Conservation (phyloP, 2,888 invertebrate genomes). For the Notocelia uddmanniana region DNA sequence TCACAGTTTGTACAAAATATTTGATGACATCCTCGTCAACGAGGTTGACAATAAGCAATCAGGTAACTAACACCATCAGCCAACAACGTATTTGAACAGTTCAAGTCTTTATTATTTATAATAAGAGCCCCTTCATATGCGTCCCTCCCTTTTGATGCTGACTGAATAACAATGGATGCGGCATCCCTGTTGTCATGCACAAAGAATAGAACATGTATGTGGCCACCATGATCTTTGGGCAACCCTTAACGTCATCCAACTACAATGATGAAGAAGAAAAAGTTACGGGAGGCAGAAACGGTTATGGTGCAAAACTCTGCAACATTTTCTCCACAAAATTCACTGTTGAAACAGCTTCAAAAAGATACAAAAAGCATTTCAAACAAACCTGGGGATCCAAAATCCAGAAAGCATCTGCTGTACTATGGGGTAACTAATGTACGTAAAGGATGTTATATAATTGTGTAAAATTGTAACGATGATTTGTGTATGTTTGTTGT, state of each 20-base stretch:
- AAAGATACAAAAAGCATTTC: conserved; percentile 94
- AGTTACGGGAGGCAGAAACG: conserved; percentile 98
- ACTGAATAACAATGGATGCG: conserved; percentile 98
- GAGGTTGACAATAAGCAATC: conserved; percentile 98
- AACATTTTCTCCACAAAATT: conserved; percentile 99
- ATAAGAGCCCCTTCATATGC: too few species aligned
- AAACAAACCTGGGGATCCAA: conserved; percentile 99
- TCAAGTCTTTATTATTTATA: too few species aligned
- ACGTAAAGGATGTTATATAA: too few species aligned
- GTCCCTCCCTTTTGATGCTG: too few species aligned
- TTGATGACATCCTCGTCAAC: conserved; percentile 99
- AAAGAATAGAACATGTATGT: conserved; percentile 99
- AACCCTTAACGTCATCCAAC: conserved; percentile 98
- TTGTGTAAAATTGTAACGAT: too few species aligned
- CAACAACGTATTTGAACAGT: too few species aligned
- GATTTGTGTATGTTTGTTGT: too few species aligned
- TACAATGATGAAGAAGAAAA: conserved; percentile 99
- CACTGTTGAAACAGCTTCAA: conserved; percentile 96
- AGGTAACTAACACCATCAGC: conserved; percentile 94
- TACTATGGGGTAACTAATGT: too few species aligned
- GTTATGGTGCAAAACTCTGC: conserved; percentile 99
- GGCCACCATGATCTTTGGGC: conserved; percentile 99
- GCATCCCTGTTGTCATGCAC: conserved; percentile 98
- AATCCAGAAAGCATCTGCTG: conserved; percentile 97
- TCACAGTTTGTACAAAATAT: conserved; percentile 99